Evolutionary conservation across 2,888 invertebrate species (phyloP).

Genomic region (Arge pagana): DNA sequence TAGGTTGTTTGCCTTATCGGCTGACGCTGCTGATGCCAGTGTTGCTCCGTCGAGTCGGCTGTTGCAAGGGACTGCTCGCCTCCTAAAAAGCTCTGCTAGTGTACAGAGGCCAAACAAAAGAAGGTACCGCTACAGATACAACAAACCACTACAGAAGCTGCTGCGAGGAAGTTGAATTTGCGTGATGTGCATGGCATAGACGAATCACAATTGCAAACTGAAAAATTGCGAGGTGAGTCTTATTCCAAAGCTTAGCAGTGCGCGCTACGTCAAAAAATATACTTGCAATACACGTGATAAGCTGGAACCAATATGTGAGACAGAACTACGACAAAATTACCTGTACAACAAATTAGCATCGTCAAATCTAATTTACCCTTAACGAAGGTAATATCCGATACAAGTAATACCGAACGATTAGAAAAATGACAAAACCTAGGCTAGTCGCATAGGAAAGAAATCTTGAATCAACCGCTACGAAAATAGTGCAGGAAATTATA

Average conservation of each 20-base stretch:
- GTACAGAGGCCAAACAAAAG: slow-evolving; percentile 52
- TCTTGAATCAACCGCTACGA: too few relatives aligned
- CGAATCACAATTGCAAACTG: not conserved
- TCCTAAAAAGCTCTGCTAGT: slow-evolving; percentile 57
- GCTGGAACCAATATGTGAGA: slow-evolving; percentile 7
- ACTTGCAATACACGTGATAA: slow-evolving; percentile 7
- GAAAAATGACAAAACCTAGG: too few relatives aligned
- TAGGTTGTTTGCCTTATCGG: slow-evolving; percentile 52
- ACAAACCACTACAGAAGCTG: slow-evolving; percentile 53
- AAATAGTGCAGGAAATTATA: too few relatives aligned
- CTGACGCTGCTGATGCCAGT: slow-evolving; percentile 55
- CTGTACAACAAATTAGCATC: too few relatives aligned
- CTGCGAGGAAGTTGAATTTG: not conserved
- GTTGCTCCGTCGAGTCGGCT: slow-evolving; percentile 51
- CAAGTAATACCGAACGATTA: too few relatives aligned
- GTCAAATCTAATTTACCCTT: too few relatives aligned
- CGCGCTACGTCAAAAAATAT: not conserved
- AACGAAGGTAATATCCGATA: too few relatives aligned
- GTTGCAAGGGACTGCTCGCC: slow-evolving; percentile 49
- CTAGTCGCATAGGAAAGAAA: too few relatives aligned
- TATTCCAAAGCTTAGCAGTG: slow-evolving; percentile 4
- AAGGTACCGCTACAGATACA: slow-evolving; percentile 55
- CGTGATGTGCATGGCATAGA: not conserved
- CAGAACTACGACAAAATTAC: too few relatives aligned
- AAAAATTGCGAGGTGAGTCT: not conserved